Conservation (phyloP, 2,888 invertebrate genomes). For the Torymus texanus region DNA sequence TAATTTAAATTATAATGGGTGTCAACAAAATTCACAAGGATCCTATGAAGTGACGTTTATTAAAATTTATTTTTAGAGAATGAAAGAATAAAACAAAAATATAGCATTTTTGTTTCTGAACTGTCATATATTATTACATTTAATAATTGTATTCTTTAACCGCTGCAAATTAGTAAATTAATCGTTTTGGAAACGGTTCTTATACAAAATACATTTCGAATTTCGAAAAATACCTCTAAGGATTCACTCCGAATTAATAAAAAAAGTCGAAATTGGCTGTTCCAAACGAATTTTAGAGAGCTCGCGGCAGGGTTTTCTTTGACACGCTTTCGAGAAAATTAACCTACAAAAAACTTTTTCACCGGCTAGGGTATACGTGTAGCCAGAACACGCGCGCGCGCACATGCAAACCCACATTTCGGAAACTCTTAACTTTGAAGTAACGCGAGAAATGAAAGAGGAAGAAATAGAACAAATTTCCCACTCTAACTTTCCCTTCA, state of each 20-base stretch:
- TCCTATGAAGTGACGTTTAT: no score
- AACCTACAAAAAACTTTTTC: slow-evolving; percentile 22
- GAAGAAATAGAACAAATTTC: background rate
- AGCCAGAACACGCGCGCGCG: no score
- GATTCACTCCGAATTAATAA: background rate
- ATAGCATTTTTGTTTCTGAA: no score
- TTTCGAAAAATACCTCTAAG: background rate
- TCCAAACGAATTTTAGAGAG: background rate
- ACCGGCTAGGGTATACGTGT: background rate
- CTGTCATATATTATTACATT: no score
- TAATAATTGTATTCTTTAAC: no score
- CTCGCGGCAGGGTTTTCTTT: background rate
- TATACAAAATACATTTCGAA: background rate
- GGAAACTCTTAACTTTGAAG: slow-evolving; percentile 24
- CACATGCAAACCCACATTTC: slow-evolving; percentile 18
- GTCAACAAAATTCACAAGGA: no score
- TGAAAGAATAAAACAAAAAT: no score
- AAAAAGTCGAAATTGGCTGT: slow-evolving; percentile 14
- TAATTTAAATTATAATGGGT: no score
- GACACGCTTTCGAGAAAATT: slow-evolving; percentile 24
- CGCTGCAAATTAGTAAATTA: no score
- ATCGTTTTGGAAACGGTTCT: no score
- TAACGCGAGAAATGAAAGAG: slow-evolving; percentile 5
- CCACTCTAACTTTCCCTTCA: slow-evolving; percentile 3
- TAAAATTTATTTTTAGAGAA: no score